These are phyloP conservation scores for Himalopsyche kuldschensis DNA, from an alignment of 2,888 invertebrate genomes.

Conservation along the genomic window DNA sequence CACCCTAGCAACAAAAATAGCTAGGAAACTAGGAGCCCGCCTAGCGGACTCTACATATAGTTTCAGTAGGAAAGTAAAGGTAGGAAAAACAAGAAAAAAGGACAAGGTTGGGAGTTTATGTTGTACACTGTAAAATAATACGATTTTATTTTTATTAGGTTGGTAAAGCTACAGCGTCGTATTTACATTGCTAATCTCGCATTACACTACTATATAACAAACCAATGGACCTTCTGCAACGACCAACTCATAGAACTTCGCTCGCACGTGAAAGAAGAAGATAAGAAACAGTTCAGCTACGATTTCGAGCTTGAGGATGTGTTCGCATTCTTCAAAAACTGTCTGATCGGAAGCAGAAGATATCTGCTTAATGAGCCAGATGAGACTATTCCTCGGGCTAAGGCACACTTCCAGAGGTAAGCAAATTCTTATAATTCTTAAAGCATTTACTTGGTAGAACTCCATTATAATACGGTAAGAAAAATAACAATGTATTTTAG, in stretches of 20 bases:
- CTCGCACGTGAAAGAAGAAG: slow-evolving; percentile 53
- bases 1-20: too few species aligned
- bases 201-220: slow-evolving; percentile 71
- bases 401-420: slow-evolving; percentile 58
- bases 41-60: too few species aligned
- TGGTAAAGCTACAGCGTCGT: slow-evolving; percentile 77
- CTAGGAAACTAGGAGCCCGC: too few species aligned
- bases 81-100: too few species aligned
- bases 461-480: too few species aligned
- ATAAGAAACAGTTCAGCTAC: slow-evolving; percentile 62
- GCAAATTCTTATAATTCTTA: too few species aligned
- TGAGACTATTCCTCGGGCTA: slow-evolving; percentile 59
- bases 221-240: slow-evolving; percentile 78
- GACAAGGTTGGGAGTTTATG: too few species aligned
- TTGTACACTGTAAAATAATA: not conserved
- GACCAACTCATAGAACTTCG: slow-evolving; percentile 62
- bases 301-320: slow-evolving; percentile 59
- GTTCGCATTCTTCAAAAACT: slow-evolving; percentile 54
- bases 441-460: too few species aligned
- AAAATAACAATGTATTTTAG: too few species aligned
- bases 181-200: slow-evolving; percentile 76
- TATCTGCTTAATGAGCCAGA: slow-evolving; percentile 71
- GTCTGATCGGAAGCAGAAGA: slow-evolving; percentile 64
- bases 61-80: too few species aligned
- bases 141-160: slow-evolving; percentile 54